Conservation (phyloP, 2,113 vertebrate species). For the Archilochus colubris region DNA sequence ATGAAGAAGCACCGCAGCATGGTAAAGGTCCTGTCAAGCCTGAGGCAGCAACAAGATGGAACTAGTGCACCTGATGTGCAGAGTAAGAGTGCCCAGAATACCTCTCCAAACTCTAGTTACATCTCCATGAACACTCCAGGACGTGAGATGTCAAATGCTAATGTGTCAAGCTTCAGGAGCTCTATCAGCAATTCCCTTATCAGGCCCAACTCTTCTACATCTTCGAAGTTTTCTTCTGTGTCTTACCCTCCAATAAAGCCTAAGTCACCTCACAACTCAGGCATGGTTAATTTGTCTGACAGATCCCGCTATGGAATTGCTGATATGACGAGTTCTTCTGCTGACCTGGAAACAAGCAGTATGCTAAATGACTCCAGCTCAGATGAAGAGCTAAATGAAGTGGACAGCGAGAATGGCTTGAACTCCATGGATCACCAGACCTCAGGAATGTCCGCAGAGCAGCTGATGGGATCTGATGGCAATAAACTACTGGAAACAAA, state of each 20-base stretch:
- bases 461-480: slow-evolving; percentile 92
- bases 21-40: slow-evolving; percentile 91
- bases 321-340: slow-evolving; percentile 83
- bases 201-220: slow-evolving; percentile 76
- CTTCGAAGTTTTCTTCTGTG: slow-evolving; percentile 83
- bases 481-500: slow-evolving; percentile 96
- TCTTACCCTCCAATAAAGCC: slow-evolving; percentile 88
- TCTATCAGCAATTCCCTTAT: slow-evolving; percentile 77
- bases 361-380: slow-evolving; percentile 92
- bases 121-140: slow-evolving; percentile 76
- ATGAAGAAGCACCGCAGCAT: slow-evolving; percentile 95
- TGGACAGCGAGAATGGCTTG: slow-evolving; percentile 89
- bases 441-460: slow-evolving; percentile 87
- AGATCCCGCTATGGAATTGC: slow-evolving; percentile 83
- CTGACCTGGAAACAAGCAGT: slow-evolving; percentile 84
- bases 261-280: slow-evolving; percentile 86
- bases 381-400: slow-evolving; percentile 90
- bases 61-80: slow-evolving; percentile 78
- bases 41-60: slow-evolving; percentile 84
- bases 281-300: slow-evolving; percentile 89
- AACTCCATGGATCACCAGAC: slow-evolving; percentile 86
- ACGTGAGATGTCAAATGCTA: slow-evolving; percentile 79
- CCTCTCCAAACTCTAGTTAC: slow-evolving; percentile 81
- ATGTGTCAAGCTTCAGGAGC: slow-evolving; percentile 74
- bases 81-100: slow-evolving; percentile 79